A percentile compares a stretch with the other conserved stretches of the same genome.
These are phyloP conservation scores for Alviniconcha marisindica DNA, from an alignment of 1,140 invertebrate genomes.

Conservation along the genomic window DNA sequence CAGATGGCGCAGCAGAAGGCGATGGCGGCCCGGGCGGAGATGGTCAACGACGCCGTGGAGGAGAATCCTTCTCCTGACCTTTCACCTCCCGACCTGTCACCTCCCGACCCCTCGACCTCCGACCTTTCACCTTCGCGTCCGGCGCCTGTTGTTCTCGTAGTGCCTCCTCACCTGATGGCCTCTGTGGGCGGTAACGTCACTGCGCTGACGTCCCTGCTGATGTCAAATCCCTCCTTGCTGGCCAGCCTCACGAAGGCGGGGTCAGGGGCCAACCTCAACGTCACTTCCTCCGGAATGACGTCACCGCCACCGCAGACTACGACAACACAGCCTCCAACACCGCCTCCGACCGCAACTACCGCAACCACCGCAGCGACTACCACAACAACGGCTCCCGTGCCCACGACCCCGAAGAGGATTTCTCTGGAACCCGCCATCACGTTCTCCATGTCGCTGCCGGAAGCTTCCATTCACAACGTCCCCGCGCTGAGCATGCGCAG, in stretches of 20 bases:
- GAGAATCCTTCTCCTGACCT: background rate
- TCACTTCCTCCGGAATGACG: background rate
- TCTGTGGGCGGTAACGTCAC: background rate
- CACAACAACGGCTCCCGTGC: background rate
- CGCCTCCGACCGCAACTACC: background rate
- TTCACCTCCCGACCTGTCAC: background rate
- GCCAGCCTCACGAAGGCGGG: no score
- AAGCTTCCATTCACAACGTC: background rate
- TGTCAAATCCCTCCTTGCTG: background rate
- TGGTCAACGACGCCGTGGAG: no score
- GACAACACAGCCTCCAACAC: background rate
- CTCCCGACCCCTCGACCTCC: background rate
- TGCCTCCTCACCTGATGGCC: background rate
- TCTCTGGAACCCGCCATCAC: slow-evolving; percentile 24
- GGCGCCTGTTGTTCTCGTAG: background rate
- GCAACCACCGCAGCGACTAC: background rate
- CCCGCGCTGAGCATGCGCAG: background rate
- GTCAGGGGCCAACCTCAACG: background rate
- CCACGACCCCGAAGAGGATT: slow-evolving; percentile 1
- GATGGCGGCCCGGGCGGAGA: background rate
- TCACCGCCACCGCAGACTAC: background rate
- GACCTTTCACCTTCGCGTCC: no score
- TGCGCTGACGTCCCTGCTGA: background rate
- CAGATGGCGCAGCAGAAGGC: background rate
- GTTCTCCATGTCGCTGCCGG: slow-evolving; percentile 22